Evolutionary conservation across 2,888 invertebrate genomes (phyloP).

Genomic region (Eupithecia centaureata): DNA sequence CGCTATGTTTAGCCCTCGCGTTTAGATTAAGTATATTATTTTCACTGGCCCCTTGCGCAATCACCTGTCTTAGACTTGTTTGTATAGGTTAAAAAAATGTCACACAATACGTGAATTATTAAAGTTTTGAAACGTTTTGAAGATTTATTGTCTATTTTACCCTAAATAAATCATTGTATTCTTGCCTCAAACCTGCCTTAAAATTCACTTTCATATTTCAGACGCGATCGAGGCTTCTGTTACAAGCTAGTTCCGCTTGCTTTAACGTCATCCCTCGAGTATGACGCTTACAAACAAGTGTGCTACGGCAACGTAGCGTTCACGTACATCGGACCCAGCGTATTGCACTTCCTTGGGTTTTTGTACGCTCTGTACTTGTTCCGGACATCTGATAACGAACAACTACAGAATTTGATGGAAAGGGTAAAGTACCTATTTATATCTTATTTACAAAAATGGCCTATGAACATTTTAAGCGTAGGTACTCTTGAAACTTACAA

Average conservation of each 20-base stretch:
- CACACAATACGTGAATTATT: not conserved
- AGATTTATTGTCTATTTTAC: not conserved
- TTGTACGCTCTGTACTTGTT: constrained; percentile 89
- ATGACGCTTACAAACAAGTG: constrained; percentile 82
- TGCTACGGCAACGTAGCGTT: constrained; percentile 89
- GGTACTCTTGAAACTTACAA: too few species aligned
- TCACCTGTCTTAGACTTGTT: not conserved
- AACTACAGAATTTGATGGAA: constrained; percentile 92
- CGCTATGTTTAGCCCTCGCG: too few species aligned
- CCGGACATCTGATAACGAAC: constrained; percentile 91
- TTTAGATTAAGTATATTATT: too few species aligned
- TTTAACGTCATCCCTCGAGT: constrained; percentile 70
- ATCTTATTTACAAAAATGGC: too few species aligned
- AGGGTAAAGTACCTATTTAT: constrained; percentile 78
- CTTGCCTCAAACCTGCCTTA: not conserved
- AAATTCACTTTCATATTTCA: constrained; percentile 58
- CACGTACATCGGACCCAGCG: constrained; percentile 89
- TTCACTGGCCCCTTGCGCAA: too few species aligned
- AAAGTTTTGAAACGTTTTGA: not conserved
- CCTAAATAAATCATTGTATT: not conserved
- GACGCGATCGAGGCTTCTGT: constrained; percentile 89
- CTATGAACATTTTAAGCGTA: too few species aligned
- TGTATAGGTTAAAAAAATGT: not conserved
- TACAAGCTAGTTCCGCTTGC: constrained; percentile 81
- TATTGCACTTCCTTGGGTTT: constrained; percentile 89